A percentile compares a stretch with the other conserved stretches of the same genome.
Conservation (phyloP, 2,797 vertebrate species). For the Ammospiza maritima region DNA sequence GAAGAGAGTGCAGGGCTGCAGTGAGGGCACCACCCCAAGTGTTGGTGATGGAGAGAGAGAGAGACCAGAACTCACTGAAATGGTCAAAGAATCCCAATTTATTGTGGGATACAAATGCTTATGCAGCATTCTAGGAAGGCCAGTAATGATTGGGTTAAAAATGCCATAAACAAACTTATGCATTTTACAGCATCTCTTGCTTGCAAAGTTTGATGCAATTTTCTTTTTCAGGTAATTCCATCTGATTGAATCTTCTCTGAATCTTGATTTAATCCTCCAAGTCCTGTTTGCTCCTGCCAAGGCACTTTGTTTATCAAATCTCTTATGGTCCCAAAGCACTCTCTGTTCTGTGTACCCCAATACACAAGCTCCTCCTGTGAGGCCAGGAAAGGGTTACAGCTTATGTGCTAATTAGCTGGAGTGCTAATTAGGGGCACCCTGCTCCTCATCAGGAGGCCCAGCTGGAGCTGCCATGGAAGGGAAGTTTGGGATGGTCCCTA, state of each 20-base stretch:
- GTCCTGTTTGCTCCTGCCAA: background rate
- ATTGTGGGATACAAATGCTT: background rate
- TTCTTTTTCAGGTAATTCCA: background rate
- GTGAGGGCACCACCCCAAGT: background rate
- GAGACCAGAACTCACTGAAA: background rate
- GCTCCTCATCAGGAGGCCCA: too few species aligned
- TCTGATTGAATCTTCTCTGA: background rate
- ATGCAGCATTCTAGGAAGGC: background rate
- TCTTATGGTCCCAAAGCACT: accelerated
- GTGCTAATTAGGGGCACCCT: background rate
- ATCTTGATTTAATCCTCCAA: background rate
- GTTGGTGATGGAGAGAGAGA: background rate
- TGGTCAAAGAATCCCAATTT: background rate
- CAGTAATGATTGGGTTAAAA: background rate
- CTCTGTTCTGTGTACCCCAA: background rate
- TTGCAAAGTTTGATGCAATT: background rate
- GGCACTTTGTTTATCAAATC: background rate
- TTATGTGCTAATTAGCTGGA: background rate
- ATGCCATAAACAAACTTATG: background rate
- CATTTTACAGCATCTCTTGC: background rate
- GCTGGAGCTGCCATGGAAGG: background rate
- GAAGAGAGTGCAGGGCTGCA: background rate
- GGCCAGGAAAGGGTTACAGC: background rate
- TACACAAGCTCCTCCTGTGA: background rate
- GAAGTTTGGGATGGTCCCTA: background rate